A percentile compares a stretch with the other conserved stretches of the same genome.
Conservation (phyloP, 2,113 vertebrate species). For the Phalacrocorax pelagicus region DNA sequence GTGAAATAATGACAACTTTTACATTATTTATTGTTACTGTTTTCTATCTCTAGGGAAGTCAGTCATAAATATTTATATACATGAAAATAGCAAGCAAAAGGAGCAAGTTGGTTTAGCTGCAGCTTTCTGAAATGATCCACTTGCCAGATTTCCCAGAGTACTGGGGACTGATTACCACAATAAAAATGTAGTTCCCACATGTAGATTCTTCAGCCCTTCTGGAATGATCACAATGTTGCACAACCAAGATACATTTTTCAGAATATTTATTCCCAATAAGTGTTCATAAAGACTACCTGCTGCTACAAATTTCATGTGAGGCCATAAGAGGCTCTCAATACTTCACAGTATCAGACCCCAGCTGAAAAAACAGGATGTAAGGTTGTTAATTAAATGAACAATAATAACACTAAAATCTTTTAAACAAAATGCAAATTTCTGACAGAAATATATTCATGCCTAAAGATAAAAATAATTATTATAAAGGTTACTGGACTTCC, state of each 20-base stretch:
- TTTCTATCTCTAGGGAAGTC: background rate
- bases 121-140: background rate
- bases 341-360: background rate
- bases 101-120: background rate
- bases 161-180: background rate
- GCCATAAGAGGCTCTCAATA: background rate
- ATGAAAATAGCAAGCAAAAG: background rate
- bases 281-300: background rate
- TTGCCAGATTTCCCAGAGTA: background rate
- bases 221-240: background rate
- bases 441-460: background rate
- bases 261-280: background rate
- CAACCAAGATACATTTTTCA: background rate
- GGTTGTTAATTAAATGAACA: conserved; percentile 1
- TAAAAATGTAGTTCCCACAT: background rate
- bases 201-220: background rate
- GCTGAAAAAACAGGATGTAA: background rate
- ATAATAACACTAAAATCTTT: background rate
- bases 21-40: background rate
- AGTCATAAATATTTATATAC: conserved; percentile 2
- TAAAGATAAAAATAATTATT: background rate
- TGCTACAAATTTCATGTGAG: background rate
- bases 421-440: background rate
- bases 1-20: background rate
- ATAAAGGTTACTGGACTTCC: background rate